Evolutionary conservation across 35 echinoderm and acorn worm genomes (phyloP).

Genomic region (Ptychodera flava): DNA sequence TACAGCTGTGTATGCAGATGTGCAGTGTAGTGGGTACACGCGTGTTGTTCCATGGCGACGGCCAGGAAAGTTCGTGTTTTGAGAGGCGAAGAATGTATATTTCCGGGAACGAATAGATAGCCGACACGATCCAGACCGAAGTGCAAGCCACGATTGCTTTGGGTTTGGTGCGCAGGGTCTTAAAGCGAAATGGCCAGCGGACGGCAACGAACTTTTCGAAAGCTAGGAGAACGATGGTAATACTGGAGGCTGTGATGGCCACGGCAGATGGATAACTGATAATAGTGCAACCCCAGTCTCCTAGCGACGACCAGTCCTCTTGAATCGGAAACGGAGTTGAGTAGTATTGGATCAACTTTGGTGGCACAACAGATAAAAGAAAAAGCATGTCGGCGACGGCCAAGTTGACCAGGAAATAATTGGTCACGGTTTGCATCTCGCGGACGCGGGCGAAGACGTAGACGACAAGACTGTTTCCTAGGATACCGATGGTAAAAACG

Average conservation of each 20-base stretch:
- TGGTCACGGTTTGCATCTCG: conserved; percentile 87
- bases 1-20: neutral
- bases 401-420: conserved; percentile 87
- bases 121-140: conserved; percentile 51
- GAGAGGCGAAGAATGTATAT: neutral
- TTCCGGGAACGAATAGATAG: neutral
- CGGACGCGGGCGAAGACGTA: conserved; percentile 75
- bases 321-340: conserved; percentile 38
- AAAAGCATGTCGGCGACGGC: conserved; percentile 85
- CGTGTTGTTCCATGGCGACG: neutral
- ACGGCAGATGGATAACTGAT: conserved; percentile 50
- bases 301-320: conserved; percentile 54
- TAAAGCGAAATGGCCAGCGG: conserved; percentile 81
- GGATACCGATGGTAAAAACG: conserved; percentile 78
- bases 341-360: conserved; percentile 69
- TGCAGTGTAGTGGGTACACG: neutral
- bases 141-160: conserved; percentile 62
- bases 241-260: conserved; percentile 65
- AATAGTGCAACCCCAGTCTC: conserved; percentile 59
- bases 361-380: conserved; percentile 64
- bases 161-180: conserved; percentile 63
- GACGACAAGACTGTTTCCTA: conserved; percentile 74
- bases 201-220: conserved; percentile 79
- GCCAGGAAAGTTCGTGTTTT: neutral
- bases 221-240: conserved; percentile 75